Conservation (phyloP, 2,113 vertebrate genomes). For the Scalopus aquaticus region DNA sequence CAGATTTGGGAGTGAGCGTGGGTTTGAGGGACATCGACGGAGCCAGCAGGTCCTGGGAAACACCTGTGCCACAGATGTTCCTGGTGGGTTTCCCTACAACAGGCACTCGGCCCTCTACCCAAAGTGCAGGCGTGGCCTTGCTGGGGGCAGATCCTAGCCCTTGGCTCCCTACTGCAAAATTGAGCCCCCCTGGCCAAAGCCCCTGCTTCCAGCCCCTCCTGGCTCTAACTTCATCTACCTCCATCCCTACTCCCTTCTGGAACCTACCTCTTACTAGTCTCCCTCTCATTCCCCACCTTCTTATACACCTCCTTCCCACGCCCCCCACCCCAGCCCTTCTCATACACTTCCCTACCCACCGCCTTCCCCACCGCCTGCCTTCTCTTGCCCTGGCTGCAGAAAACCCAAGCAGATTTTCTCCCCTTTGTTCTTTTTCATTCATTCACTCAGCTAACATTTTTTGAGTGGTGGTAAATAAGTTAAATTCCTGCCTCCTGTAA, state of each 20-base stretch:
- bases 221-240: background rate
- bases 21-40: background rate
- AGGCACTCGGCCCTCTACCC: background rate
- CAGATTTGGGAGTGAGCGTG: background rate
- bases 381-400: background rate
- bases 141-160: background rate
- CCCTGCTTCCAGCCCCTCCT: background rate
- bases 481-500: constrained; percentile 24
- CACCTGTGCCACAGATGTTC: background rate
- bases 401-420: background rate
- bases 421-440: background rate
- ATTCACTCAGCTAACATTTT: background rate
- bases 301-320: background rate
- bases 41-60: background rate
- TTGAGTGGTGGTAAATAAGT: constrained; percentile 13
- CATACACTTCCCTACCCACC: background rate
- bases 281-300: background rate
- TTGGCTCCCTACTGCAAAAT: background rate
- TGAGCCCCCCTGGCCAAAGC: background rate
- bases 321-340: background rate
- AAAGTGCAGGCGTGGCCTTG: background rate
- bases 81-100: background rate
- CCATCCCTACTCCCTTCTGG: background rate
- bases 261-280: background rate
- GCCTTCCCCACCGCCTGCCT: no score